These are phyloP conservation scores for Pseudachorutes palmiensis DNA, from an alignment of 1,140 invertebrate genomes.

Conservation along the genomic window DNA sequence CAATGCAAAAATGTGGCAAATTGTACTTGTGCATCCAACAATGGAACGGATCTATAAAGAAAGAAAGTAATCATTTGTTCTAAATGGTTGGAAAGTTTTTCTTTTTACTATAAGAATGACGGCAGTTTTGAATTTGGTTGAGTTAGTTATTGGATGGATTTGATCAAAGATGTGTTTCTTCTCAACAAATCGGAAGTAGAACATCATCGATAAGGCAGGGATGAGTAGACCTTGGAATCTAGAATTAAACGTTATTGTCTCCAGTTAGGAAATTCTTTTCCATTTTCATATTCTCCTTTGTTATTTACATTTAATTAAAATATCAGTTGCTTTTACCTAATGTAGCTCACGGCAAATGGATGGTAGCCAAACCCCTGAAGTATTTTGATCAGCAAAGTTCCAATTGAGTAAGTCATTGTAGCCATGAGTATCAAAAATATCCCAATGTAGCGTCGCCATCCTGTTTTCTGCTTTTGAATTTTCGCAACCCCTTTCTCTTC, in stretches of 20 bases:
- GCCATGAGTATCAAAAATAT: conserved; percentile 14
- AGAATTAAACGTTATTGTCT: background rate
- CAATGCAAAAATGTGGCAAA: background rate
- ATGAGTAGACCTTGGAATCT: conserved; percentile 29
- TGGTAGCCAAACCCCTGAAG: conserved; percentile 16
- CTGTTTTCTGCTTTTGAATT: background rate
- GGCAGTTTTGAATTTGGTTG: conserved; percentile 9
- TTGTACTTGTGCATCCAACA: background rate
- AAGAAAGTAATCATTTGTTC: conserved; percentile 5
- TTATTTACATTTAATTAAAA: background rate
- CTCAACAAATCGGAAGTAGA: conserved; percentile 9
- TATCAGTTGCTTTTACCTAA: background rate
- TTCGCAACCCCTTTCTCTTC: background rate
- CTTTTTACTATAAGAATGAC: conserved; percentile 8
- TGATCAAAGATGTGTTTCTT: conserved; percentile 22
- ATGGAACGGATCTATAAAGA: background rate
- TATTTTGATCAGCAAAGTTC: conserved; percentile 8
- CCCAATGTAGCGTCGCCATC: conserved; percentile 11
- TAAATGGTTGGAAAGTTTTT: background rate
- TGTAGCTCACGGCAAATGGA: conserved; percentile 9
- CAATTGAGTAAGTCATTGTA: conserved; percentile 11
- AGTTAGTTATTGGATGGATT: conserved; percentile 20
- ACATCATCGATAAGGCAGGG: conserved; percentile 17
- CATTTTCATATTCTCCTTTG: no score
- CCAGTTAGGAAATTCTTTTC: background rate